These are phyloP conservation scores for Caenorhabditis auriculariae DNA, from an alignment of 2,888 invertebrate genomes.

Conservation along the genomic window DNA sequence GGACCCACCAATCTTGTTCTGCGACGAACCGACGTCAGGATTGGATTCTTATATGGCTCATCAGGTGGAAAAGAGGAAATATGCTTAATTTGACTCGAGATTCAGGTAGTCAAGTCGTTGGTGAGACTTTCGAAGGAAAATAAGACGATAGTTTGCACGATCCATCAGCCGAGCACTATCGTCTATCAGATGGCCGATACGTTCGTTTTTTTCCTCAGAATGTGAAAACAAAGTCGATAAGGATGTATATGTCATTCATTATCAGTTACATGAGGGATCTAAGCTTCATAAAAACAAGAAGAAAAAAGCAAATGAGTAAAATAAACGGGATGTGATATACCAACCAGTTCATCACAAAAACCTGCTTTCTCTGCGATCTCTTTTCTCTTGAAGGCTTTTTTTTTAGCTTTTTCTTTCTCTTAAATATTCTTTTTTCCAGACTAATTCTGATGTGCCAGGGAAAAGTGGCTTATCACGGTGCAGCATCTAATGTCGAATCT, in stretches of 20 bases:
- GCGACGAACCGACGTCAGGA: slow-evolving; percentile 48
- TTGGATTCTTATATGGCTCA: slow-evolving; percentile 50
- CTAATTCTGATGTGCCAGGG: slow-evolving; percentile 43
- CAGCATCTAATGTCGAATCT: slow-evolving; percentile 26
- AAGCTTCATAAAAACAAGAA: no score
- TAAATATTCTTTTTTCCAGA: no score
- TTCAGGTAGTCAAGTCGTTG: slow-evolving; percentile 56
- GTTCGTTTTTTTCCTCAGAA: slow-evolving; percentile 28
- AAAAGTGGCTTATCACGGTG: slow-evolving; percentile 43
- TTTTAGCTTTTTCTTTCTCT: no score
- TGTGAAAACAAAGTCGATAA: not conserved
- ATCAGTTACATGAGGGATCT: no score
- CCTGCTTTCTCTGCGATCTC: not conserved
- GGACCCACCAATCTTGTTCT: slow-evolving; percentile 49
- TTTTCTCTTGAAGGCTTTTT: no score
- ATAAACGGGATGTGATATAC: no score
- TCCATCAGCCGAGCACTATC: slow-evolving; percentile 92
- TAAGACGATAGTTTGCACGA: slow-evolving; percentile 86
- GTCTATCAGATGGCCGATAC: slow-evolving; percentile 82
- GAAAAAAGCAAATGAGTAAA: not conserved
- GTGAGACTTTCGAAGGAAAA: slow-evolving; percentile 70
- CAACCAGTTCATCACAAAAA: not conserved
- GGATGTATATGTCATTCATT: not conserved
- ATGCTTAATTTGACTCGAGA: not conserved
- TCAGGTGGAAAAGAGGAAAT: slow-evolving; percentile 10